Base-by-base conservation (phyloP, 2,797 vertebrate species). In the Microtus obscurus region DNA sequence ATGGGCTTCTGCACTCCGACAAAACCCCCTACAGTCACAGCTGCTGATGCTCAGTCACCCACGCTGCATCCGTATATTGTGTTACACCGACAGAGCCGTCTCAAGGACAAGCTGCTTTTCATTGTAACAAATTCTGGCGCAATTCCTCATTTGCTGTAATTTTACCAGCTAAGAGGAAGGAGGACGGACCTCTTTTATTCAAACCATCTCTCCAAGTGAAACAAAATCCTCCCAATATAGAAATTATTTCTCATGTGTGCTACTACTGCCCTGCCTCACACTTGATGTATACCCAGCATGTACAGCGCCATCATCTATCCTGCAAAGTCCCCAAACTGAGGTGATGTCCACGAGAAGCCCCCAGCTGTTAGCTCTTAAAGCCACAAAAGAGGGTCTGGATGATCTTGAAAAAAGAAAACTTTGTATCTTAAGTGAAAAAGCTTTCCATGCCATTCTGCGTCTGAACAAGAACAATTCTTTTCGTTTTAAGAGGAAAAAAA, bases 131-230 rank as follows among this genome's bases (percentile, higher is more conserved):
- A 92, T 71, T 85, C 9, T 12, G 16, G 61, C 77, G 53, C 74
- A 92, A 73, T 59, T 94, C 65, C 92, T 21, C 31, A n/a, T 78
- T 43, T 90, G 61, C 56, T 74, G 45, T 82, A 93, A 78, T 48
- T 82, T 56, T n/a, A 90, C 43, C 51, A 90, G 81, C 31, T 29
- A 11, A 82, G 37, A 29, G 48, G 29, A 53, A 65, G 56, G 59
- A 65, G 37, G 45, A 4, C 43, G 37, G 45, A 4, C 43, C 53
- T 59, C 67, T 48, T 61, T 43, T 67, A 63, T 81, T 92, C 85
- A 93, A 91, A 77, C 59, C 37, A 48, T 65, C 76, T 89, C 83
- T 83, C 31, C 93, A 63, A 21, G 6, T 76, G 31, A 95, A 96
- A 76, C 29, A 82, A 87, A 96, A 76, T n/a, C 1, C 37, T 37